Evolutionary conservation across 2,888 invertebrate species (phyloP), one percentile per base, ranked within the genome.

Genomic region (Barypeithes pellucidus): DNA sequence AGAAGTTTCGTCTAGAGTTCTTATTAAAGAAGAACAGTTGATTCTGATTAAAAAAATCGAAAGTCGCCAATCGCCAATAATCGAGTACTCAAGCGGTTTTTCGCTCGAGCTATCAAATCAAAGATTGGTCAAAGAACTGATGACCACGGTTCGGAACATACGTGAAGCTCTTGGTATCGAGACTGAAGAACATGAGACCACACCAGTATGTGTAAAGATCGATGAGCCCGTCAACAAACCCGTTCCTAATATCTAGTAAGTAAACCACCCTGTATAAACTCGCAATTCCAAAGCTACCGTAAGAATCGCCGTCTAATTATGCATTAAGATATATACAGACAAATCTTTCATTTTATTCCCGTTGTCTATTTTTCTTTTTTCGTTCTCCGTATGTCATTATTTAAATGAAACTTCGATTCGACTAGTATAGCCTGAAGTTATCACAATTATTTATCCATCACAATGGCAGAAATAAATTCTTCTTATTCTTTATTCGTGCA

Each of bases 261-360:
- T 3, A 4, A 29, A 8, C 33, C 54, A 33, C n/a, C 54, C 33
- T 57, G 33, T 57, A 57, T 5, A 33, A 11, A 18, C 29, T 0
- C 2, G 11, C 33, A 24, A 57, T 16, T n/a, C 29, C 45, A 36
- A 47, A 5, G 50, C 63, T 63, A 47, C 63, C 33, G 62, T 33
- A 47, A 29, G 24, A 63, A 36, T 47, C 18, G 36, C 50, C 36
- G n/a, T 36, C 50, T 33, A 63, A 63, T 63, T 50, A 63, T 29
- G 33, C n/a, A 50, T 63, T 50, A 63, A 63, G 63, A 63, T 63
- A 63, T 63, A 63, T 45, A 24, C 63, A 22, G 63, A 50, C 22
- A 47, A 45, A 63, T 63, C 36, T 33, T 33, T 33, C 33, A 57
- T 57, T 57, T 57, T 57, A 57, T 57, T 57, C 18, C 33, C 33